Base-by-base conservation (phyloP, 1,140 invertebrate species). In the Rhopalosiphum padi region DNA sequence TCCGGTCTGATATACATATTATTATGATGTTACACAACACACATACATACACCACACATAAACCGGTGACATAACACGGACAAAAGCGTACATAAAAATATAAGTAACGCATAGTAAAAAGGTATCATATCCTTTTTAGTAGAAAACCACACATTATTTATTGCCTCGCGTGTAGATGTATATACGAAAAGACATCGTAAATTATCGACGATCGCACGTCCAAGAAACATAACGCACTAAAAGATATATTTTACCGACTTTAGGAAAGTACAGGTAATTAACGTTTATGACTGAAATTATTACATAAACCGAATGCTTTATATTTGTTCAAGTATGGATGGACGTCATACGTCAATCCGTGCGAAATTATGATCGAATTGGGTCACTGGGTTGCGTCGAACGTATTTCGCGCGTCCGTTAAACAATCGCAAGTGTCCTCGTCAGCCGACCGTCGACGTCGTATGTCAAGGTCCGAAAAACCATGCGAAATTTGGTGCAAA, bases 11-110 rank as follows among this genome's bases (percentile, higher is more conserved):
- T 55, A 55, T 35, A 51, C 48, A 48, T 89, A 89, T 51, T 89
- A 48, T 88, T 88, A 88, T 88, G 48, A 43, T 91, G 6, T 91
- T 91, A 46, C 55, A 68, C 55, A 91, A 90, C 89, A 30, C 55
- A 21, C 90, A 43, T 23, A 41, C 8, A 25, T n/a, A 37, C n/a
- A 25, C 35, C 37, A 30, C 23, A 25, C 25, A 37, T 18, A 8
- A 53, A 23, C n/a, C 77, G 77, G 83, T 77, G 53, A 60, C 53
- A 55, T 46, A 91, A 91, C 90, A 46, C 55, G 43, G 43, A 35
- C 53, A 53, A 25, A 30, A 46, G 6, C 23, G 53, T 37, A 3
- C n/a, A 83, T 83, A 37, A 83, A 37, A 41, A 41, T 41, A 83
- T 83, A 83, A 83, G 48, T 83, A 83, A 46, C 37, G 53, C 35